These are phyloP conservation scores for Geothlypis trichas DNA, from an alignment of 2,113 vertebrate species.

Conservation along the genomic window DNA sequence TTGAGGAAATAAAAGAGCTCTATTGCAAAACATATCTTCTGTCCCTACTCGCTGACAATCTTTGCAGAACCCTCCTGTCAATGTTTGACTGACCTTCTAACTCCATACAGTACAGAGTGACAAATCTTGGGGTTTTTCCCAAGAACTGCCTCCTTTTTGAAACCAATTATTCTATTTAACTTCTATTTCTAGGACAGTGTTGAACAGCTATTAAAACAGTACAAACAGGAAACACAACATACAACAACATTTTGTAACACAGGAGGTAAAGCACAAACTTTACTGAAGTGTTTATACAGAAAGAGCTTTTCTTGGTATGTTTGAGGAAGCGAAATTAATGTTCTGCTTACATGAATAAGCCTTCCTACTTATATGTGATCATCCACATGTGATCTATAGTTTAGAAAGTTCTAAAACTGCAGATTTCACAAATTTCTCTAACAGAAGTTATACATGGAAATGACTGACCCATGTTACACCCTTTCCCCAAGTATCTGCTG, in stretches of 20 bases:
- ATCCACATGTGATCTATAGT: not conserved
- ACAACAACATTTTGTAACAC: not conserved
- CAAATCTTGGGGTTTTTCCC: not conserved
- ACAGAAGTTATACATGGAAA: not conserved
- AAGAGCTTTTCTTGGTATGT: not conserved
- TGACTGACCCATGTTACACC: accelerated
- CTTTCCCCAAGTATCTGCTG: not conserved
- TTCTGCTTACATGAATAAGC: not conserved
- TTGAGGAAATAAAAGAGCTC: not conserved
- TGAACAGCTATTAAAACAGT: not conserved
- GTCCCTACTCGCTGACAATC: not conserved
- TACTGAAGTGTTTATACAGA: not conserved
- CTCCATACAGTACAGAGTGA: not conserved
- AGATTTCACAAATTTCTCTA: not conserved
- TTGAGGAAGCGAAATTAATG: not conserved
- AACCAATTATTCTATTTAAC: not conserved
- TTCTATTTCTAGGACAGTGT: not conserved
- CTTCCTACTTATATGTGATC: not conserved
- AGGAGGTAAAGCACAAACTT: not conserved
- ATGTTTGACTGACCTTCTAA: not conserved
- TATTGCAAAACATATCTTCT: not conserved
- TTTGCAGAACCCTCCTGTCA: not conserved
- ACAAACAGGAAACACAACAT: not conserved
- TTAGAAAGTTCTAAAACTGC: not conserved
- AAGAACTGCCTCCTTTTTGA: not conserved